phyloP scores from a whole-genome alignment of 2,888 invertebrate genomes.

The Leucophenga maculata region DNA sequence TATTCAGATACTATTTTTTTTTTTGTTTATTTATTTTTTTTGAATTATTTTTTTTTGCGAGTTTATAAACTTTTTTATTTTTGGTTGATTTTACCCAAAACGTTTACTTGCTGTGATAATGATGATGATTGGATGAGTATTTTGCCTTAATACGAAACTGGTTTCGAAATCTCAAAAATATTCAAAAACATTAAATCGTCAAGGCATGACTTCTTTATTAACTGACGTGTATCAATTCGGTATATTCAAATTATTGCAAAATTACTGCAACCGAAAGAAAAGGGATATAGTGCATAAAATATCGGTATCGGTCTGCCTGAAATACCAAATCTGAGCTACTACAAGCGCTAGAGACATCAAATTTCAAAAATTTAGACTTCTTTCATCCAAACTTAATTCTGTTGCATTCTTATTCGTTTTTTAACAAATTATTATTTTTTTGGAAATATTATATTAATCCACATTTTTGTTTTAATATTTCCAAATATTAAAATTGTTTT shows the following conservation, averaged over 20 bases:
- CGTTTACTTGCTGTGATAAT: background rate
- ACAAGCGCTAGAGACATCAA: too few species aligned
- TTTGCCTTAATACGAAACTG: background rate
- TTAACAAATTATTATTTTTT: too few species aligned
- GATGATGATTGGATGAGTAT: too few species aligned
- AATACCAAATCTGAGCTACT: too few species aligned
- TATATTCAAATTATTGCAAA: conserved; percentile 19
- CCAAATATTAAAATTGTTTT: too few species aligned
- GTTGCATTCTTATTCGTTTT: too few species aligned
- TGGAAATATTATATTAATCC: conserved; percentile 33
- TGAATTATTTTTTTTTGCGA: background rate
- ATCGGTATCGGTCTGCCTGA: too few species aligned
- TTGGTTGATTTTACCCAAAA: background rate
- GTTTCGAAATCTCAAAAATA: background rate
- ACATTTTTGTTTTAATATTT: too few species aligned
- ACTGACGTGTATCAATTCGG: background rate
- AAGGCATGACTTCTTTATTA: background rate
- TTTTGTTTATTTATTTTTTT: background rate
- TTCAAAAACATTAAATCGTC: background rate
- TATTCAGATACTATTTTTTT: background rate
- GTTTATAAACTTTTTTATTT: background rate
- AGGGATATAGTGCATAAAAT: too few species aligned
- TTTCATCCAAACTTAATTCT: too few species aligned
- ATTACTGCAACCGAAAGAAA: too few species aligned
- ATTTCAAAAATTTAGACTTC: too few species aligned